Base-by-base conservation (phyloP, 2,113 vertebrate genomes). In the Bufo bufo region DNA sequence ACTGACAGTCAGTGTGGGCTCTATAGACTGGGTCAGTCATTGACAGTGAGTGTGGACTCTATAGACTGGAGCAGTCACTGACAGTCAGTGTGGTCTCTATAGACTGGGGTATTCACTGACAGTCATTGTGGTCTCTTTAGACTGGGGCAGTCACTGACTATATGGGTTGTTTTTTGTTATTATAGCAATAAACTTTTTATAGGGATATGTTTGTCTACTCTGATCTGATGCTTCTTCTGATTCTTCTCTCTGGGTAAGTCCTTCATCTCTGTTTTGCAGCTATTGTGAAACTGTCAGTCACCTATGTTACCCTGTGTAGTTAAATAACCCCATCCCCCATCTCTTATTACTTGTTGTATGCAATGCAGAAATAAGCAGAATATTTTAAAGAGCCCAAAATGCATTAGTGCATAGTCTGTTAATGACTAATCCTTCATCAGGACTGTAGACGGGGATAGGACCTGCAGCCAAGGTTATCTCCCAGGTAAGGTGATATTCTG, bases 141-240 rank as follows among this genome's bases (percentile, higher is more conserved):
- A 43, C 66, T 45, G 69, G 69, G 14, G 12, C 74, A 50, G 16
- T 20, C 75, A 50, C 6, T 52, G 19, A 52, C 50, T n/a, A n/a
- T 77, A 23, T 54, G 77, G 50, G 9, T 54, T 78, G 56, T 78
- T 78, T 4, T 78, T 78, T 14, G 50, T 78, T 78, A 78, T 78
- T 78, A 23, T 54, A 14, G 77, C 12, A 54, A 78, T 78, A 54
- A 54, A 78, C 19, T 78, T 23, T 75, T 16, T 75, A 20, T 74
- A 47, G 1, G 49, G 72, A 43, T 43, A 47, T 74, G 19, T 50
- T 49, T 75, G 2, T 20, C 72, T 75, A 7, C 45, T 13, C 47
- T 75, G 72, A 12, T n/a, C 23, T n/a, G 47, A 77, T 77, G 49
- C 59, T 58, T 14, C 56, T 3, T 9, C 9, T 16, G 74, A 50